Conservation (phyloP, 2,888 invertebrate genomes). For the Scelioninae gen. 1 region DNA sequence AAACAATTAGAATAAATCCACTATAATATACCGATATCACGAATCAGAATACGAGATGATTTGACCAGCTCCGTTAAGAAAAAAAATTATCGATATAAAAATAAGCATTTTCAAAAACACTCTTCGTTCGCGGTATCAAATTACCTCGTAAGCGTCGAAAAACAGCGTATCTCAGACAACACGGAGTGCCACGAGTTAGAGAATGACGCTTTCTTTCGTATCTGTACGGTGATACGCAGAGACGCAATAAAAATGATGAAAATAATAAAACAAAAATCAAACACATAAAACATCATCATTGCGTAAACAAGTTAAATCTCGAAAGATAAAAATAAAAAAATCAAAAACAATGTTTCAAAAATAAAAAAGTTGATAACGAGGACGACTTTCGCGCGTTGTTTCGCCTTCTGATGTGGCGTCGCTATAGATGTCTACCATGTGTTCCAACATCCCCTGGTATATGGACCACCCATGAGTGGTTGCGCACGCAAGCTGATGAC, state of each 20-base stretch:
- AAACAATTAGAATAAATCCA: slow-evolving; percentile 28
- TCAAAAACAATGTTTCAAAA: slow-evolving; percentile 49
- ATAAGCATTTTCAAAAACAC: no score
- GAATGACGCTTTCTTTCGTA: slow-evolving; percentile 80
- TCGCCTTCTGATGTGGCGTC: slow-evolving; percentile 27
- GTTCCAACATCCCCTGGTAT: slow-evolving; percentile 23
- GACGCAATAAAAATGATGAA: no score
- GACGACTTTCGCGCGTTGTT: slow-evolving; percentile 43
- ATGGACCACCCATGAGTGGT: not conserved
- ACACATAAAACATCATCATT: slow-evolving; percentile 67
- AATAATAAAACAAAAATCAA: slow-evolving; percentile 73
- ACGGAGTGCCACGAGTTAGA: slow-evolving; percentile 77
- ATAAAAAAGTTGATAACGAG: slow-evolving; percentile 70
- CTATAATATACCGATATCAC: slow-evolving; percentile 1
- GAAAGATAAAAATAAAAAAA: slow-evolving; percentile 41
- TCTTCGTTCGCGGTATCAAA: no score
- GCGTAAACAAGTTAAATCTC: slow-evolving; percentile 36
- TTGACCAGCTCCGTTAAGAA: slow-evolving; percentile 13
- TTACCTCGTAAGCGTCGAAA: slow-evolving; percentile 22
- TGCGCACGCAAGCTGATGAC: slow-evolving; percentile 16
- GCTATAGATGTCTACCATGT: slow-evolving; percentile 31
- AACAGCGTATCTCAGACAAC: slow-evolving; percentile 14
- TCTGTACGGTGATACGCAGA: slow-evolving; percentile 78
- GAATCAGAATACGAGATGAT: slow-evolving; percentile 31
- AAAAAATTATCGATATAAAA: not conserved